These are phyloP conservation scores for Vicugna pacos DNA, from an alignment of 2,113 vertebrate genomes.

Conservation along the genomic window DNA sequence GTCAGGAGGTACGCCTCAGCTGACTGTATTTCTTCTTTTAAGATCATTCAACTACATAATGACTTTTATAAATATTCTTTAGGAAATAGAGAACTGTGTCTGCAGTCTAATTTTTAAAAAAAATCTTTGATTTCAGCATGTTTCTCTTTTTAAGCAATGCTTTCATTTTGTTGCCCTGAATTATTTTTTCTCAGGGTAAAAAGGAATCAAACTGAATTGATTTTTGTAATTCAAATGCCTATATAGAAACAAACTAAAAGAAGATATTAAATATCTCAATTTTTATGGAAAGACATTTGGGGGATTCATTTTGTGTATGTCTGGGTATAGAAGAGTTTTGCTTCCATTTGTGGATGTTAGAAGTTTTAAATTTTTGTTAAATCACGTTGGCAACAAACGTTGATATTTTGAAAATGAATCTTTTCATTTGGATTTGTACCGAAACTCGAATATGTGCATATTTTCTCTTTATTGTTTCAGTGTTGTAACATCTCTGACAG, in stretches of 20 bases:
- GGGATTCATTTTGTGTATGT: neutral
- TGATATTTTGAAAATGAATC: neutral
- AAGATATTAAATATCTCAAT: neutral
- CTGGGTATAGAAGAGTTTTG: neutral
- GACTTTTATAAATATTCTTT: conserved; percentile 83
- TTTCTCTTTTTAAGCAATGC: conserved; percentile 29
- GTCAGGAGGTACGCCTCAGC: conserved; percentile 72
- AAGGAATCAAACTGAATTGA: neutral
- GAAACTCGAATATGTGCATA: neutral
- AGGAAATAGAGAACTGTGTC: conserved; percentile 71
- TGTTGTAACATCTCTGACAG: neutral
- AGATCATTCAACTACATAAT: conserved; percentile 77
- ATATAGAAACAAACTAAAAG: neutral
- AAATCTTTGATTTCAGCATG: conserved; percentile 60
- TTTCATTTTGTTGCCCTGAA: conserved; percentile 58
- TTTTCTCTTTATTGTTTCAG: neutral
- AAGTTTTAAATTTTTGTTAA: neutral
- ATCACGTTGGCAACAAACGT: neutral
- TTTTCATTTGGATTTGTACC: neutral
- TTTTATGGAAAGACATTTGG: neutral
- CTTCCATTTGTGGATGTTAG: neutral
- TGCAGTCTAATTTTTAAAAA: conserved; percentile 33
- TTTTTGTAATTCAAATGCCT: conserved; percentile 48
- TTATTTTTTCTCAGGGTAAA: neutral
- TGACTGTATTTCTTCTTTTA: conserved; percentile 70